These are phyloP conservation scores for Parambassis ranga DNA, from an alignment of 2,797 vertebrate species.

Conservation along the genomic window DNA sequence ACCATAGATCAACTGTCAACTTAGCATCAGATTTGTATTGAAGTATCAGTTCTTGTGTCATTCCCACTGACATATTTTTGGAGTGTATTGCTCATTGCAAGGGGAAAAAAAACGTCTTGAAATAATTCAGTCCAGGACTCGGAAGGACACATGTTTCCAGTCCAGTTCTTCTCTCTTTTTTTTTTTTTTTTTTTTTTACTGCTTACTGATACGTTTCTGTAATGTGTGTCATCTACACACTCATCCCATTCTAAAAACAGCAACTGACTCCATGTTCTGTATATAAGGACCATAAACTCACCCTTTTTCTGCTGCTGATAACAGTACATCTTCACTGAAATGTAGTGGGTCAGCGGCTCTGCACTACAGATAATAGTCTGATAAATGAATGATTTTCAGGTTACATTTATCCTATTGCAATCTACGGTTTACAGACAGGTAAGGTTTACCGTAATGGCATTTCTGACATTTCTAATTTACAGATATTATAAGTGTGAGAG, in stretches of 20 bases:
- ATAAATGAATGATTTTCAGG: neutral
- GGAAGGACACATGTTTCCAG: constrained; percentile 6
- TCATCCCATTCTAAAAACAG: constrained; percentile 4
- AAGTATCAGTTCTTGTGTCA: too few relatives aligned
- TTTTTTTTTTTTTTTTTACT: constrained; percentile 24
- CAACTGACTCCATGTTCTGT: neutral
- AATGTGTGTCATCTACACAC: constrained; percentile 5
- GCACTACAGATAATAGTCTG: neutral
- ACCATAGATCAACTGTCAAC: too few relatives aligned
- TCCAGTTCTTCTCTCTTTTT: too few relatives aligned
- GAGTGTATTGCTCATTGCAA: neutral
- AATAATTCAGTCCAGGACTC: constrained; percentile 27
- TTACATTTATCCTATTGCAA: neutral
- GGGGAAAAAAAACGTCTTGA: neutral
- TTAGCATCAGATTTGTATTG: too few relatives aligned
- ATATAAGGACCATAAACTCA: neutral
- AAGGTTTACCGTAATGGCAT: neutral
- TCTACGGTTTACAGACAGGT: neutral
- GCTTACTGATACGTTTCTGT: constrained; percentile 5
- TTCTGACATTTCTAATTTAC: constrained; percentile 1
- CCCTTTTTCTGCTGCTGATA: neutral
- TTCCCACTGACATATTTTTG: neutral
- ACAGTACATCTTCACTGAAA: neutral
- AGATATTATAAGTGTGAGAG: neutral
- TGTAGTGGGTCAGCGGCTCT: neutral